These are phyloP conservation scores for Zapornia atra DNA, from an alignment of 2,113 vertebrate species.

Conservation along the genomic window DNA sequence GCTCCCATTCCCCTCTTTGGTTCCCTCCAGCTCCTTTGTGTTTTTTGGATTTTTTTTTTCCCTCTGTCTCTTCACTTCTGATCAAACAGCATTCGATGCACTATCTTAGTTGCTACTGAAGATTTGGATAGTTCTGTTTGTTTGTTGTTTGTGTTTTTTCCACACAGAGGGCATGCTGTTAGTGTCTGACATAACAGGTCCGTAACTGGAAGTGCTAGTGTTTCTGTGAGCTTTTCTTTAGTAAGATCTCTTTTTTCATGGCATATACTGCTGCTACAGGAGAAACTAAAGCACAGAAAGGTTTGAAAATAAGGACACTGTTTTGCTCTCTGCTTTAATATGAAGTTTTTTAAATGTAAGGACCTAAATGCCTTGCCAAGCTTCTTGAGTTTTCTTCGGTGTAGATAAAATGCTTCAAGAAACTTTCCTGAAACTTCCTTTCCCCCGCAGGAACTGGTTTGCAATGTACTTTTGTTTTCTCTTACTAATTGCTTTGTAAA, in stretches of 20 bases:
- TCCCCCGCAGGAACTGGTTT: background rate
- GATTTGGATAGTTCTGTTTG: background rate
- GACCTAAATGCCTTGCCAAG: background rate
- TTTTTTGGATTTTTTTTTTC: background rate
- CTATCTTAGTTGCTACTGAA: background rate
- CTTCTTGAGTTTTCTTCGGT: background rate
- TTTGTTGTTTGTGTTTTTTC: background rate
- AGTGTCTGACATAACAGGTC: background rate
- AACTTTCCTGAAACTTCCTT: background rate
- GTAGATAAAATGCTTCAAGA: background rate
- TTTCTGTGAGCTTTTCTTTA: background rate
- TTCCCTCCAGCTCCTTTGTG: background rate
- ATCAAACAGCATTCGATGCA: background rate
- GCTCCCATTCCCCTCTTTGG: fast-evolving
- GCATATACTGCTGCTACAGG: background rate
- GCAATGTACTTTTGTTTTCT: background rate
- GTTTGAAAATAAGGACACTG: background rate
- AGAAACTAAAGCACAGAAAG: background rate
- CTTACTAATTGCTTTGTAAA: background rate
- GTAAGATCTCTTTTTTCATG: background rate
- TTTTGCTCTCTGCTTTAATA: background rate
- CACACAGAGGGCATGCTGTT: background rate
- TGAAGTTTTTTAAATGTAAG: background rate
- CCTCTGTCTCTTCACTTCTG: background rate
- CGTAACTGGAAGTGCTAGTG: background rate